Base-by-base conservation (phyloP, 1,140 invertebrate genomes). In the Hyles vespertilio region DNA sequence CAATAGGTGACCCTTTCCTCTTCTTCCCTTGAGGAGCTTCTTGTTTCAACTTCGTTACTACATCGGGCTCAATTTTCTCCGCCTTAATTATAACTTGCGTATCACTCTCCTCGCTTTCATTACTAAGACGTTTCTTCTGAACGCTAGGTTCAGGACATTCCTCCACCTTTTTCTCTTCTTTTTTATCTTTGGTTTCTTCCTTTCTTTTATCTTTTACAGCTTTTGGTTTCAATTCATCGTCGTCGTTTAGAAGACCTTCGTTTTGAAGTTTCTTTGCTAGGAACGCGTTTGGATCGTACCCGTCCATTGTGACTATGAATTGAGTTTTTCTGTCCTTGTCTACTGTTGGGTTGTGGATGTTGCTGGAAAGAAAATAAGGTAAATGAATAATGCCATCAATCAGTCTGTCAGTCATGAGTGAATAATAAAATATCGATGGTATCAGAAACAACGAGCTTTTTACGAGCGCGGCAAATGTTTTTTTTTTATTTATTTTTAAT, bases 291-390 rank as follows among this genome's bases (percentile, higher is more conserved):
- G 88, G 87, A 67, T 89, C 74, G 46, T 90, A 89, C 0, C 92
- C 92, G 68, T 93, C 92, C 70, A 93, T 83, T 10, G 92, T 93
- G 0, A 93, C 92, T 59, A 93, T 92, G 77, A 93, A 93, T 70
- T 92, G 90, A 7, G 89, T 89, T 47, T 81, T 79, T 72, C 86
- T 85, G 58, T 83, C 79, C 60, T 84, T 84, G 50, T 74, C 74
- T 12, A 74, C 65, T 59, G 74, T 79, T 68, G 78, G 72, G n/a
- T 87, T 85, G 61, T 87, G 79, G 56, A 84, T 86, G 22, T 84
- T 88, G 45, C 87, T 90, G 74, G 40, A 75, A 70, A 76, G 73
- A 50, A 2, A 1, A 22, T 22, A 22, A 22, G 22, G 22, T 33
- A 56, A 62, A 69, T 22, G 0, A 58, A 59, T 63, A 49, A 5